Conservation (phyloP, 1,140 invertebrate genomes). For the Laupala kohalensis region DNA sequence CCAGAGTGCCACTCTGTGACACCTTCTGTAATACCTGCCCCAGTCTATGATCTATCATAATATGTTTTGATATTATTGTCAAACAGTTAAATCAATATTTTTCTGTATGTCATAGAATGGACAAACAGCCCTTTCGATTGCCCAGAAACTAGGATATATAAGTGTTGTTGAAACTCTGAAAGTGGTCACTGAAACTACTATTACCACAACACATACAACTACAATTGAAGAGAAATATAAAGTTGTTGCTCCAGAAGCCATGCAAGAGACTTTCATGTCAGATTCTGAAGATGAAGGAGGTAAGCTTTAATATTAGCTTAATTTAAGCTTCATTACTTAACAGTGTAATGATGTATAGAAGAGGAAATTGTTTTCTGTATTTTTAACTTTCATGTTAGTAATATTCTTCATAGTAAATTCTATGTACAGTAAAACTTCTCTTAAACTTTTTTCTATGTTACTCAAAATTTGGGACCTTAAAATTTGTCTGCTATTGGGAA, state of each 20-base stretch:
- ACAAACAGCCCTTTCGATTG: constrained; percentile 91
- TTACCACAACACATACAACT: constrained; percentile 51
- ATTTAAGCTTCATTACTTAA: too few relatives aligned
- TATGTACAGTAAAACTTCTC: too few relatives aligned
- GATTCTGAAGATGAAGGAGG: constrained; percentile 98
- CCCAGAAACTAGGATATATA: constrained; percentile 91
- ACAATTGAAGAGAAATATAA: constrained; percentile 86
- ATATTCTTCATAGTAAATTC: too few relatives aligned
- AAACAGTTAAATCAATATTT: not conserved
- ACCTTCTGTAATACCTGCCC: too few relatives aligned
- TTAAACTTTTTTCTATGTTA: too few relatives aligned
- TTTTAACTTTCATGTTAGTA: too few relatives aligned
- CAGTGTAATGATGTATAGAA: too few relatives aligned
- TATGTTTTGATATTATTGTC: not conserved
- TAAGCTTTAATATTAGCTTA: too few relatives aligned
- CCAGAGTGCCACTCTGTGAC: too few relatives aligned
- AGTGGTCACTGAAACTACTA: constrained; percentile 86
- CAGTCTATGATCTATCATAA: not conserved
- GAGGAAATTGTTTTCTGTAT: too few relatives aligned
- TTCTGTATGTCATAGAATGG: constrained; percentile 57
- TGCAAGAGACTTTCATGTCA: constrained; percentile 98
- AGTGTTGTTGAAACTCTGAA: constrained; percentile 94
- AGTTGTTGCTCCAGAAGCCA: constrained; percentile 92
- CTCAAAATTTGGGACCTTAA: too few relatives aligned
- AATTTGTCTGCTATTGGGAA: too few relatives aligned